Evolutionary conservation across 2,888 invertebrate genomes (phyloP).

Genomic region (Ophioninae sp.): DNA sequence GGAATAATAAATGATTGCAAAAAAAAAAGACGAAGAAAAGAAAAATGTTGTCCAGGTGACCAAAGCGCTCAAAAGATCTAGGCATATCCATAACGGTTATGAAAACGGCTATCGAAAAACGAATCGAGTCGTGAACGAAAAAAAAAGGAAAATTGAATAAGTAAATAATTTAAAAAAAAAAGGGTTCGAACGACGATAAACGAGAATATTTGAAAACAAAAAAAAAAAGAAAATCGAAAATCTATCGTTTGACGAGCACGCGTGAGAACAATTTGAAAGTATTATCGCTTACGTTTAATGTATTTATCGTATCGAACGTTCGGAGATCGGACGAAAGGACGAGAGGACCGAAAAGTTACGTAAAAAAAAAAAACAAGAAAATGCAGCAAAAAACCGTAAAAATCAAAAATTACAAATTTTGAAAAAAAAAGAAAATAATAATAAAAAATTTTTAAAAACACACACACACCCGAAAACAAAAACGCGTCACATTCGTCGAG

Average conservation of each 20-base stretch:
- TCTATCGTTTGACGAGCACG: conserved; percentile 44
- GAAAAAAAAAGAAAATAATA: conserved; percentile 8
- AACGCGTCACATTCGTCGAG: not conserved
- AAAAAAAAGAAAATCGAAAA: not conserved
- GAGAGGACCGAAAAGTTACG: conserved; percentile 19
- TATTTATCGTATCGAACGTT: conserved; percentile 71
- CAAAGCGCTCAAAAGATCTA: not conserved
- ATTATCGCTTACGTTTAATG: conserved; percentile 77
- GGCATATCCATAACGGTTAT: not conserved
- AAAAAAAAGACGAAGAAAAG: not conserved
- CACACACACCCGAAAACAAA: conserved; percentile 68
- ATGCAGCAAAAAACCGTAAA: not conserved
- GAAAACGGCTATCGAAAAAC: conserved; percentile 1
- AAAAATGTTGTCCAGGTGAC: not conserved
- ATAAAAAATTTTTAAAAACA: conserved; percentile 31
- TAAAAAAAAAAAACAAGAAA: conserved; percentile 36
- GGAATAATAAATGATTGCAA: not conserved
- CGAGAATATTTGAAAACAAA: conserved; percentile 10
- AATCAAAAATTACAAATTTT: conserved; percentile 4
- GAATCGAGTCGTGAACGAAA: conserved; percentile 14
- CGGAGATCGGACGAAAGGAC: conserved; percentile 43
- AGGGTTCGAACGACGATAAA: not conserved
- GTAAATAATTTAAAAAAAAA: conserved; percentile 48
- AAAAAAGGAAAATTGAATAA: conserved; percentile 15
- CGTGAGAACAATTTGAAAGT: conserved; percentile 78